Base-by-base conservation (phyloP, 2,797 vertebrate genomes). In the Gallinago stenura region DNA sequence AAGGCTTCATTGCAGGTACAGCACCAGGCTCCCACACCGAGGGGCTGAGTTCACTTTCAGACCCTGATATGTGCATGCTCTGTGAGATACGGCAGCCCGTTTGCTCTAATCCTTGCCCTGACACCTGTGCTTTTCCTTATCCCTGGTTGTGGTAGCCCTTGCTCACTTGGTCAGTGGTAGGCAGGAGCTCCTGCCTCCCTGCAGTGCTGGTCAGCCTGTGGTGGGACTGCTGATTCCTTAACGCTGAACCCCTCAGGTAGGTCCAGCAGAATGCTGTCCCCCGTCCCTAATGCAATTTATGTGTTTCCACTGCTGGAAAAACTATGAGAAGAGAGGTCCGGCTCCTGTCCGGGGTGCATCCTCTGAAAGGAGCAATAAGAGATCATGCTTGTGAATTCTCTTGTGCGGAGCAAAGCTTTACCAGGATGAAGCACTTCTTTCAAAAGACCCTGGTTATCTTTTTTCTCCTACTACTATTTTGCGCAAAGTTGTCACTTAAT, bases 161-260 rank as follows among this genome's bases (percentile, higher is more conserved):
- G 64, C 43, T 80, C 25, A 31, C 1, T 1, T 20, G 45, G 60
- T 89, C 20, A 7, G 0, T 16, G 6, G 51, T 19, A 26, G 37
- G 60, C 43, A 56, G 46, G n/a, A 87, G 62, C 70, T 87, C 51
- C 86, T 87, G 87, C 57, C 35, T 79, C 37, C 56, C 50, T 0
- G 0, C 20, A 7, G 8, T 50, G 35, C 37, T 1, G 4, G 9
- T 72, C 58, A 87, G 62, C n/a, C 70, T 26, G 4, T 0, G 0
- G 30, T 22, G 30, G 30, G 51, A 22, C 31, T 87, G 58, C 56
- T 2, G 9, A 22, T 45, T 71, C 57, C 50, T 62, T n/a, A 57
- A 13, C 1, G 2, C 19, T 7, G 28, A 86, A 25, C 3, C 12
- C 61, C 35, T 45, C 65, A 37, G 11, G 3, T 62, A 64, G 17